phyloP scores from a whole-genome alignment of 2,888 invertebrate genomes.

The Kryphioiulus occultus region DNA sequence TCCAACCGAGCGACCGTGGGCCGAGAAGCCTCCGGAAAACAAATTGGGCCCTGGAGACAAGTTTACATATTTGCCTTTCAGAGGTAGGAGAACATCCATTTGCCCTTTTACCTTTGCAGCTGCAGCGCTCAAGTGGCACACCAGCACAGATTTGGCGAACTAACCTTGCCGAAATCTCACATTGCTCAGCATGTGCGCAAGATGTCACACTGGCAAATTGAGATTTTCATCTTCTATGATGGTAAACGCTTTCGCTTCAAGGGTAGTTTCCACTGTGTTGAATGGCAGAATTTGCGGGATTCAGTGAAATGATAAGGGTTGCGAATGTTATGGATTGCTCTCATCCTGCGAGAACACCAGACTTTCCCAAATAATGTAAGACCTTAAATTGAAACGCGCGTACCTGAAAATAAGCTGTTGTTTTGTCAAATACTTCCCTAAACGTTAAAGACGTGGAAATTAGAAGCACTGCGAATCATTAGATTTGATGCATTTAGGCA shows the following conservation, averaged over 20 bases:
- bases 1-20: slow-evolving; percentile 38
- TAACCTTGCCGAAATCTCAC: too few relatives aligned
- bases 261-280: background rate
- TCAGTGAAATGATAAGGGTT: too few relatives aligned
- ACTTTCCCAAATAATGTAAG: too few relatives aligned
- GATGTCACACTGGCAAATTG: background rate
- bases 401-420: too few relatives aligned
- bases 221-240: background rate
- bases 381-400: too few relatives aligned
- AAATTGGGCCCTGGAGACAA: background rate
- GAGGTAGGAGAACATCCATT: slow-evolving; percentile 21
- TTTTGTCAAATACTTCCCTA: too few relatives aligned
- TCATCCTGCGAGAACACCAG: too few relatives aligned
- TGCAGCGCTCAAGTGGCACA: background rate
- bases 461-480: too few relatives aligned
- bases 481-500: too few relatives aligned
- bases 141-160: background rate
- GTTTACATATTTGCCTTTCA: slow-evolving; percentile 42
- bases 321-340: too few relatives aligned
- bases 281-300: background rate
- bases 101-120: background rate
- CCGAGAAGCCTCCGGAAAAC: slow-evolving; percentile 11
- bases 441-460: too few relatives aligned
- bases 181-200: background rate
- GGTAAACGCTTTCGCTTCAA: background rate